Percentiles rank a stretch among this genome's conserved stretches.
phyloP scores from a whole-genome alignment of 1,140 invertebrate genomes.

The Meloidogyne hapla region DNA sequence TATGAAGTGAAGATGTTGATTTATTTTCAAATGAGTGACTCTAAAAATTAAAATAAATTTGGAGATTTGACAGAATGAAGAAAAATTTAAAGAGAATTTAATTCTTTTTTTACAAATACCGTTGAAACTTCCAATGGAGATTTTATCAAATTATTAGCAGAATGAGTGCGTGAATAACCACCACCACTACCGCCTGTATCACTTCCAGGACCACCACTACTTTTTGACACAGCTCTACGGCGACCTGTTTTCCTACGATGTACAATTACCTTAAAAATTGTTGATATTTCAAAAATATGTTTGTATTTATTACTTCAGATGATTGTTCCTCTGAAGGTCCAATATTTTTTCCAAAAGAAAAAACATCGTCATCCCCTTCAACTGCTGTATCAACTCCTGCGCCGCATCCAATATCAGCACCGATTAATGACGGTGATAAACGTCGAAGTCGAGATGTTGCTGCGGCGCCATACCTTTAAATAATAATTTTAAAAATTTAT shows the following conservation, averaged over 20 bases:
- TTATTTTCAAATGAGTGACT: background rate
- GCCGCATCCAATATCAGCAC: background rate
- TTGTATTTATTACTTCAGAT: conserved; percentile 6
- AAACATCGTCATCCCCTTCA: background rate
- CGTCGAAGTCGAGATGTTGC: background rate
- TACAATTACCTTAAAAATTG: conserved; percentile 48
- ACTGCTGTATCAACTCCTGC: background rate
- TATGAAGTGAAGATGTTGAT: background rate
- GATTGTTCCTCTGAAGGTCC: conserved; percentile 35
- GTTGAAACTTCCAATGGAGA: background rate
- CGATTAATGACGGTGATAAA: background rate
- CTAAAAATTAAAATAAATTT: background rate
- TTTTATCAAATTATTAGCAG: conserved; percentile 5
- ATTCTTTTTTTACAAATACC: too few species aligned
- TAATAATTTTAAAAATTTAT: background rate
- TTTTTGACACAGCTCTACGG: conserved; percentile 39
- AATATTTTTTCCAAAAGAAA: background rate
- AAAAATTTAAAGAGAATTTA: too few species aligned
- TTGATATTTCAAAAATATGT: background rate
- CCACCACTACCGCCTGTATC: background rate
- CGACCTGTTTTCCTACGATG: conserved; percentile 40
- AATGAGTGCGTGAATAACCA: conserved; percentile 8
- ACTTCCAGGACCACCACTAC: conserved; percentile 38
- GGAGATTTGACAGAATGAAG: too few species aligned
- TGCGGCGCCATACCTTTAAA: background rate